Evolutionary conservation across 2,113 vertebrate species (phyloP), one percentile per base, ranked within the genome.

Genomic region (Junco hyemalis): DNA sequence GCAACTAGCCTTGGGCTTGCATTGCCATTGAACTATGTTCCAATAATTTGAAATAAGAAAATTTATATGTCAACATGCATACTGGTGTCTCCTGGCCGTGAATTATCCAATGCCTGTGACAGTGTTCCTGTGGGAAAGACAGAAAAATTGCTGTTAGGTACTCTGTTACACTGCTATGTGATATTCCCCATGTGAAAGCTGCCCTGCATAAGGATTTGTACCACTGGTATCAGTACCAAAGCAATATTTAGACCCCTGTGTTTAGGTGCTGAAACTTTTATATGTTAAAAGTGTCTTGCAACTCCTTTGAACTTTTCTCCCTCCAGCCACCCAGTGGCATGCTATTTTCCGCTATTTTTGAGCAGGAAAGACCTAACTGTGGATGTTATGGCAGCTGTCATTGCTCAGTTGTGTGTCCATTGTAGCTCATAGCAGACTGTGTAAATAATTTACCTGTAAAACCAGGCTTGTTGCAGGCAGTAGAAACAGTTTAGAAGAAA

Each of bases 161-260:
- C 8, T 92, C 54, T 86, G 33, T 38, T 45, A 24, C 3, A 3
- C 26, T 60, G 35, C 42, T 66, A 74, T 48, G 36, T 57, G 44
- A 44, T 88, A 56, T 29, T 92, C 25, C 28, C 3, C 5, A 1
- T 0, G 6, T 48, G 44, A 7, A 8, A 53, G 16, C 31, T 71
- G 70, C 53, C 16, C 3, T 14, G 33, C 13, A 12, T 23, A 11
- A 60, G 44, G 42, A 25, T 14, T 3, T 23, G 14, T 48, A 15
- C 12, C 16, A 2, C 4, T 53, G 15, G 6, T 47, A 40, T 51
- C 61, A 40, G 24, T 45, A 72, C 36, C 13, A 36, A 42, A n/a
- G 45, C 4, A 25, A 14, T 71, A 35, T 25, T 82, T 74, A 60
- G 54, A n/a, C 8, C 0, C 1, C 16, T 0, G 0, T 31, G 11